phyloP scores from a whole-genome alignment of 1,140 invertebrate genomes.

The Drosophila ironensis region DNA sequence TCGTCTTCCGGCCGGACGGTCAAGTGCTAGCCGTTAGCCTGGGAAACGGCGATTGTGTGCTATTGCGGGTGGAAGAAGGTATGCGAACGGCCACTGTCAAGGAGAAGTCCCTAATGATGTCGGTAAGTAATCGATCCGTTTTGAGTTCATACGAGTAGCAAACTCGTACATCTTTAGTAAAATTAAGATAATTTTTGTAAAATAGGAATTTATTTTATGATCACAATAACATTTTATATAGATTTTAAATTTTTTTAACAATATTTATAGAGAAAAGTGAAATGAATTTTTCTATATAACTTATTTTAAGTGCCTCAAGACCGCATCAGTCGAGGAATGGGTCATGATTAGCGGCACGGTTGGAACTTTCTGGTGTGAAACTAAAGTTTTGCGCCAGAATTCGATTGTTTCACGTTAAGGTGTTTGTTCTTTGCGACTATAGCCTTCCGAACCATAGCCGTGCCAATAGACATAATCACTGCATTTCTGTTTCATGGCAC shows the following conservation, averaged over 20 bases:
- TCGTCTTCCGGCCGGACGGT: conserved; percentile 84
- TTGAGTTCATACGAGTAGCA: too few species aligned
- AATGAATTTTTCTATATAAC: too few species aligned
- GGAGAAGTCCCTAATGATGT: conserved; percentile 89
- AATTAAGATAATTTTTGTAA: too few species aligned
- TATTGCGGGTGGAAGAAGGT: conserved; percentile 91
- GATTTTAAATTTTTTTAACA: too few species aligned
- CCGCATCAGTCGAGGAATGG: background rate
- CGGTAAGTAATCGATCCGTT: conserved; percentile 58
- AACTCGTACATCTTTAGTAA: background rate
- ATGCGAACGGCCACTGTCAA: conserved; percentile 88
- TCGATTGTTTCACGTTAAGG: background rate
- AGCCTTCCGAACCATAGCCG: background rate
- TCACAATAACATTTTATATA: too few species aligned
- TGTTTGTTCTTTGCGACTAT: background rate
- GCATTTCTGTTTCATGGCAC: background rate
- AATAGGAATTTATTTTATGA: too few species aligned
- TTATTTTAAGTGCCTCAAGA: background rate
- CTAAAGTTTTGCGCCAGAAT: background rate
- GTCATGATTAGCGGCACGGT: background rate
- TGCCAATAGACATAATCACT: background rate
- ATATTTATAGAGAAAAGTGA: too few species aligned
- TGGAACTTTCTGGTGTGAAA: background rate
- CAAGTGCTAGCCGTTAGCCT: conserved; percentile 89
- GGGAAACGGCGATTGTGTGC: conserved; percentile 88